Evolutionary conservation across 1,140 invertebrate genomes (phyloP).

Genomic region (Lepidurus packardi): DNA sequence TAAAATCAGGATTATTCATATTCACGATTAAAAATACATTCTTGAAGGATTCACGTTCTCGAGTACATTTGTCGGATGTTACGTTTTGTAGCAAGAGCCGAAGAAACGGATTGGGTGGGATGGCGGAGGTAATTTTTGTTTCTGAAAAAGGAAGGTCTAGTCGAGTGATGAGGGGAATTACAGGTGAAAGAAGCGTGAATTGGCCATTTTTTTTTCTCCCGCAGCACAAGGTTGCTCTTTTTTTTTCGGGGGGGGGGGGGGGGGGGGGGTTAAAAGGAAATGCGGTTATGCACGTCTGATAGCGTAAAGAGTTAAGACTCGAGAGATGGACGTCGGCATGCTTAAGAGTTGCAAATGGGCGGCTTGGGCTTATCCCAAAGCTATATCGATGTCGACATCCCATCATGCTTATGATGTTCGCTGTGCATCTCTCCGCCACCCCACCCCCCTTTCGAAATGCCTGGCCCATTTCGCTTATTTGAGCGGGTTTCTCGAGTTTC

Average conservation of each 20-base stretch:
- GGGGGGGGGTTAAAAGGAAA: neutral
- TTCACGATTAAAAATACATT: too few relatives aligned
- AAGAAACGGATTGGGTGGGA: slow-evolving; percentile 4
- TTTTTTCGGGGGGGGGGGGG: too few relatives aligned
- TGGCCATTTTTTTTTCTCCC: neutral
- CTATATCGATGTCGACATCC: slow-evolving; percentile 21
- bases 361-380: slow-evolving; percentile 20
- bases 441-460: neutral
- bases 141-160: neutral
- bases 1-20: too few relatives aligned
- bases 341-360: neutral
- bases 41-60: neutral
- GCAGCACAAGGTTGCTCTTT: neutral
- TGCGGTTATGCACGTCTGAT: slow-evolving; percentile 7
- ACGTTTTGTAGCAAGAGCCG: neutral
- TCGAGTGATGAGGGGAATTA: slow-evolving; percentile 8
- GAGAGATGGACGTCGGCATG: slow-evolving; percentile 3
- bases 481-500: slow-evolving; percentile 7
- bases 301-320: neutral
- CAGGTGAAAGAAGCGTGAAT: slow-evolving; percentile 15
- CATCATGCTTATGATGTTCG: neutral
- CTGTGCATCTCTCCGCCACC: neutral
- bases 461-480: neutral
- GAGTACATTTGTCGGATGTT: neutral
- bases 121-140: neutral